Base-by-base conservation (phyloP, 1,140 invertebrate genomes). In the Trichomalopsis sarcophagae region DNA sequence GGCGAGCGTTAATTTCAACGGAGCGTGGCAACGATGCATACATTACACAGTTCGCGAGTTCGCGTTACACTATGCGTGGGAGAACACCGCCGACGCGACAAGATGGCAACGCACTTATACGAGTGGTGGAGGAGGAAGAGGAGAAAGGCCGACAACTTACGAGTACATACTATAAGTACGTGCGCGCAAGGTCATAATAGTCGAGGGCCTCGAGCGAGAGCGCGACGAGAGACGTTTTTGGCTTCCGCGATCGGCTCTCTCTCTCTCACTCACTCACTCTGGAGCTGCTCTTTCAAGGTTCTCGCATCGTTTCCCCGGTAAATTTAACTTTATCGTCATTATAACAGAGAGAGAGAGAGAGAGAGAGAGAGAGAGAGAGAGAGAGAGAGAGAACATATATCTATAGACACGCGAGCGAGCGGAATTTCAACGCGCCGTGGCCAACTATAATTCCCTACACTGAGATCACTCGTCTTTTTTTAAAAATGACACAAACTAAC, bases 281-380 rank as follows among this genome's bases (percentile, higher is more conserved):
- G 9, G 40, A 44, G 40, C 9, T 10, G 55, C 21, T 36, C 33
- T 62, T 62, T 62, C 55, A 62, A 62, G 55, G 55, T 62, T 21
- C 55, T 21, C 55, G 55, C 17, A 62, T 62, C 55, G 55, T 21
- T 62, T 44, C 40, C 55, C 5, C 55, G 55, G 55, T 62, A 62
- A 62, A 62, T 62, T 62, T 62, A 62, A 62, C 55, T 62, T 62
- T 62, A 62, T 62, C 55, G 55, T 62, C 55, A 17, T 62, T 62
- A 62, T 21, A 21, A 62, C 17, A 62, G 55, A 62, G 4, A 55
- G 50, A 47, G 44, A 47, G 13, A 47, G 27, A 62, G 4, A 55
- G 50, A 47, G 44, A 47, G 13, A 47, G 27, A 27, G 27, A 27
- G 27, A 27, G 27, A 27, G 27, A 27, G 27, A 27, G 27, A 27